Base-by-base conservation (phyloP, 2,797 vertebrate species). In the Sebastes minor region DNA sequence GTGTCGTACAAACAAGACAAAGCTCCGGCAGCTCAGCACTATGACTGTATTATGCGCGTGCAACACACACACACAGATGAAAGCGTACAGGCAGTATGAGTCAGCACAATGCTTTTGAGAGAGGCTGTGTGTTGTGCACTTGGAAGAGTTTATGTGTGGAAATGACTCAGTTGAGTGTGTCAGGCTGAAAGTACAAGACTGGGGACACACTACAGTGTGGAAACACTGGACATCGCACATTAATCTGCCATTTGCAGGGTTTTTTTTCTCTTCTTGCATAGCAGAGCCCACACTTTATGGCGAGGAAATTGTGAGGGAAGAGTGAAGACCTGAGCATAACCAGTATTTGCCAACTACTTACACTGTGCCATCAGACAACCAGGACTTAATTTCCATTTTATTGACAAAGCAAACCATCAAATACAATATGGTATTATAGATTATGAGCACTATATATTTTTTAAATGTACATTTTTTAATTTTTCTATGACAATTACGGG, bases 131-230 rank as follows among this genome's bases (percentile, higher is more conserved):
- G 61, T 70, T 80, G 62, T 60, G 63, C 52, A 65, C 63, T 74
- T 64, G 61, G 78, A 27, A 63, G 86, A 61, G 78, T 81, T 74
- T 74, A 67, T 73, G 84, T 74, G 78, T 82, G 78, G 74, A 84
- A 76, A 86, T 90, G 88, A 92, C 82, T 91, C 89, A 84, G 75
- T 65, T 66, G 68, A 86, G 72, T 52, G 78, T 83, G 76, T 86
- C 46, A 32, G 69, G 68, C 79, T 80, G 70, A 85, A 76, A 85
- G 81, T 71, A 76, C 71, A 86, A 81, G 76, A 60, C 62, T 9
- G 49, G 49, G 57, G 80, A 88, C 74, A 72, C 65, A 67, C 49
- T 83, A 55, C 27, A 72, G 66, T 55, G 73, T 38, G 70, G 64
- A 79, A 59, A 77, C 74, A 35, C 55, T 83, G 77, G 77, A 82